Conservation (phyloP, 2,797 vertebrate genomes). For the Gephyroberyx darwinii region DNA sequence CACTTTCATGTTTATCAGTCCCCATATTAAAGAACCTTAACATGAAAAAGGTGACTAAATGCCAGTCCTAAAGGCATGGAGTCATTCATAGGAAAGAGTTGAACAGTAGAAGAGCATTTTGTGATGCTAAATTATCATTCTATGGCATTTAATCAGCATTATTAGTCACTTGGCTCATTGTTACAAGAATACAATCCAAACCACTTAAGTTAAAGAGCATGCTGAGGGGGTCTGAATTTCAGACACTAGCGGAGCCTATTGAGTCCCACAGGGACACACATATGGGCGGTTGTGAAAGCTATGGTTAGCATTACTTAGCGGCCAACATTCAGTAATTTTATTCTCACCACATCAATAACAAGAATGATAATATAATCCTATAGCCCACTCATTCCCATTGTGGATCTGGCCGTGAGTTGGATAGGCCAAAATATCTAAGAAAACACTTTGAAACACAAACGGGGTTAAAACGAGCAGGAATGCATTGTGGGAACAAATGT, state of each 20-base stretch:
- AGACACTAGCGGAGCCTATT: constrained; percentile 72
- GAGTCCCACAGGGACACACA: constrained; percentile 77
- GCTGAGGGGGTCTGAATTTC: constrained; percentile 80
- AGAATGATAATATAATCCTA: constrained; percentile 3
- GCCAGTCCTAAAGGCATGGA: constrained; percentile 7
- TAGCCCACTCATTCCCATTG: constrained; percentile 36
- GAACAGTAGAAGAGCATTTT: constrained; percentile 23
- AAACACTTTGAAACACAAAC: constrained; percentile 22
- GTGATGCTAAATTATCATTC: constrained; percentile 33
- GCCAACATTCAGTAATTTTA: constrained; percentile 34
- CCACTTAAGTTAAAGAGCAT: constrained; percentile 69
- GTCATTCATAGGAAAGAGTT: constrained; percentile 24
- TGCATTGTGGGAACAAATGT: constrained; percentile 30
- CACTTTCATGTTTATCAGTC: constrained; percentile 23
- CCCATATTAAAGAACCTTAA: constrained; percentile 39
- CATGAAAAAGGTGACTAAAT: constrained; percentile 29
- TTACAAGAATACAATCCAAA: constrained; percentile 60
- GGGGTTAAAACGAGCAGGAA: constrained; percentile 53
- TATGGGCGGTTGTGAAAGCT: constrained; percentile 56
- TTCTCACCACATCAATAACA: constrained; percentile 30
- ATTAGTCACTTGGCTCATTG: constrained; percentile 8
- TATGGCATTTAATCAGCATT: constrained; percentile 36
- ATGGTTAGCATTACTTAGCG: constrained; percentile 15
- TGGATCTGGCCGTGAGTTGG: constrained; percentile 11
- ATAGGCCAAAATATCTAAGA: constrained; percentile 9